phyloP scores from a whole-genome alignment of 2,888 invertebrate species.

The Lysandra bellargus region DNA sequence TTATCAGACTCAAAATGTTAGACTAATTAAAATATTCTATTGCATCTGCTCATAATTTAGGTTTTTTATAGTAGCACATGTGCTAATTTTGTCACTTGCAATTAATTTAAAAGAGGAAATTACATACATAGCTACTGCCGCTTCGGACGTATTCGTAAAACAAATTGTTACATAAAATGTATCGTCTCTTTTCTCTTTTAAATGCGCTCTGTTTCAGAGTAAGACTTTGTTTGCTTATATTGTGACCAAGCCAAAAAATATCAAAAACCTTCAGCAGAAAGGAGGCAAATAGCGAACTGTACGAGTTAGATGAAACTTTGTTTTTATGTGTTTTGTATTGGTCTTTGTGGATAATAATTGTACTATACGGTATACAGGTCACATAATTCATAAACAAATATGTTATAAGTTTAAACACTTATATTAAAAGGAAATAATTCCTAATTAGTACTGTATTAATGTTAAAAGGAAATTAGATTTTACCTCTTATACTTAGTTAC shows the following conservation, averaged over 20 bases:
- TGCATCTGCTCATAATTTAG: not conserved
- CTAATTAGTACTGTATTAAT: too few species aligned
- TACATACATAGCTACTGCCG: slow-evolving; percentile 19
- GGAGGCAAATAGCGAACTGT: not conserved
- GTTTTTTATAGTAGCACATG: not conserved
- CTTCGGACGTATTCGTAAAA: slow-evolving; percentile 18
- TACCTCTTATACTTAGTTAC: too few species aligned
- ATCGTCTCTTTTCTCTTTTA: slow-evolving; percentile 18
- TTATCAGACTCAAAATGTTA: not conserved
- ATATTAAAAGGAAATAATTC: too few species aligned
- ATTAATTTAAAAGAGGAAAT: slow-evolving; percentile 10
- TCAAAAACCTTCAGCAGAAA: slow-evolving; percentile 9
- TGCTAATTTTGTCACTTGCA: slow-evolving; percentile 4
- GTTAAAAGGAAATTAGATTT: too few species aligned
- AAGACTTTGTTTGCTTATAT: slow-evolving; percentile 24
- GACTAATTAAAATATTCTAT: slow-evolving; percentile 14
- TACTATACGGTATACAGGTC: not conserved
- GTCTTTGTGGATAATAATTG: slow-evolving; percentile 1
- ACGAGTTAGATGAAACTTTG: not conserved
- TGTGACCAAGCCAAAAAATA: slow-evolving; percentile 26
- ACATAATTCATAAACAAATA: not conserved
- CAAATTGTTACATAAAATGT: slow-evolving; percentile 19
- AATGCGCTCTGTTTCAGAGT: not conserved
- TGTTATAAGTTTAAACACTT: too few species aligned
- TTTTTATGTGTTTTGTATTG: not conserved